These are phyloP conservation scores for Luffia ferchaultella DNA, from an alignment of 2,888 invertebrate species.

Conservation along the genomic window DNA sequence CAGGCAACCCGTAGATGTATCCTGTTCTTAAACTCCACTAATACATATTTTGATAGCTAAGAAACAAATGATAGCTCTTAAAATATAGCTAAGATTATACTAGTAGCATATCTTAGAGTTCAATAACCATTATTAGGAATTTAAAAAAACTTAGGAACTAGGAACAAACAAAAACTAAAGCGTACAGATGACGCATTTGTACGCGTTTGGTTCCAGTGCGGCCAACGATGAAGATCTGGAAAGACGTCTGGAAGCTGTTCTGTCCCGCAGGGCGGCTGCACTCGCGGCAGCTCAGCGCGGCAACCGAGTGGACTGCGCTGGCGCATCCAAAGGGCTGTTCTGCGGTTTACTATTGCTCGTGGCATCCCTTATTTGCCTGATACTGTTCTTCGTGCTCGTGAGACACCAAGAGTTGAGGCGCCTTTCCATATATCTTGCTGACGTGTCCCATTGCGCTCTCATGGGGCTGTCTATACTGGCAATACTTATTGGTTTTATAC, in stretches of 20 bases:
- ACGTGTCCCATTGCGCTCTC: conserved; percentile 88
- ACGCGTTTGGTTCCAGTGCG: conserved; percentile 62
- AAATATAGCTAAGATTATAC: too few relatives aligned
- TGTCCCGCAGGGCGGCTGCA: conserved; percentile 86
- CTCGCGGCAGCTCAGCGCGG: conserved; percentile 84
- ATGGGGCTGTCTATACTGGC: conserved; percentile 90
- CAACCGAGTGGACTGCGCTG: conserved; percentile 92
- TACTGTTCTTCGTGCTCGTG: conserved; percentile 94
- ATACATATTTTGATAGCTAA: too few relatives aligned
- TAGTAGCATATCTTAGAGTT: too few relatives aligned
- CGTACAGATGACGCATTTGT: conserved; percentile 33
- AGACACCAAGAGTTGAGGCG: conserved; percentile 84
- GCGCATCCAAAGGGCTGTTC: conserved; percentile 93
- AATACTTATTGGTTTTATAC: conserved; percentile 89
- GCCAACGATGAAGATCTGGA: conserved; percentile 84
- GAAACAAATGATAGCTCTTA: too few relatives aligned
- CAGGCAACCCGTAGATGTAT: too few relatives aligned
- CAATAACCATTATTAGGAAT: too few relatives aligned
- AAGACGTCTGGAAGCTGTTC: conserved; percentile 87
- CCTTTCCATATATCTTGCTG: conserved; percentile 89
- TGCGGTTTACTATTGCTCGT: conserved; percentile 89
- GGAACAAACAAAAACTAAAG: too few relatives aligned
- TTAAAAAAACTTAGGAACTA: too few relatives aligned
- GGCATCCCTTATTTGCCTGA: conserved; percentile 90
- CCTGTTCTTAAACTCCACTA: too few relatives aligned